Conservation (phyloP, 2,888 invertebrate species). For the Sepiola atlantica region DNA sequence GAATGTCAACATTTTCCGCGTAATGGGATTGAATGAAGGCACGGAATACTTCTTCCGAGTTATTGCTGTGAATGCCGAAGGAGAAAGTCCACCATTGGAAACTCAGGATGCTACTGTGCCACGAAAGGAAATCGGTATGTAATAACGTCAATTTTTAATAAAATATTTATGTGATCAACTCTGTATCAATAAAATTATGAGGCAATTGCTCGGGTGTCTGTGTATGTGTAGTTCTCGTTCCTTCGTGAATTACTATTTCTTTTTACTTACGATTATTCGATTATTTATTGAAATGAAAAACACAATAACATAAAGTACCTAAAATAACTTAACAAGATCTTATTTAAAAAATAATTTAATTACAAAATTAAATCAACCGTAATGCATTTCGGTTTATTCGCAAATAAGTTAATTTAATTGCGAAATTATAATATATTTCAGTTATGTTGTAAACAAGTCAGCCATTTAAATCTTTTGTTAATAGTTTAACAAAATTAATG, state of each 20-base stretch:
- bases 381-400: no score
- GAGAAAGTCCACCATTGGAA: slow-evolving; percentile 83
- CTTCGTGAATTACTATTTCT: no score
- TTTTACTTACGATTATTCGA: no score
- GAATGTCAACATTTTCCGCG: slow-evolving; percentile 57
- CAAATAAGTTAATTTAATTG: no score
- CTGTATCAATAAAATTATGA: no score
- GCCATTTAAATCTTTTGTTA: neutral
- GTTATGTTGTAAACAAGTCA: neutral
- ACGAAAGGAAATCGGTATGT: slow-evolving; percentile 48
- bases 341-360: no score
- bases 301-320: no score
- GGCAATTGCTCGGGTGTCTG: no score
- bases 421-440: neutral
- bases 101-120: slow-evolving; percentile 61
- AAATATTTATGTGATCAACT: neutral
- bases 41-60: slow-evolving; percentile 86
- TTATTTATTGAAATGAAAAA: no score
- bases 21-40: slow-evolving; percentile 62
- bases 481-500: neutral
- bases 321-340: no score
- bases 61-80: slow-evolving; percentile 90
- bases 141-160: neutral
- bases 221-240: no score
- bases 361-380: no score